phyloP scores from a whole-genome alignment of 1,140 invertebrate species.

The Papilio polyxenes region DNA sequence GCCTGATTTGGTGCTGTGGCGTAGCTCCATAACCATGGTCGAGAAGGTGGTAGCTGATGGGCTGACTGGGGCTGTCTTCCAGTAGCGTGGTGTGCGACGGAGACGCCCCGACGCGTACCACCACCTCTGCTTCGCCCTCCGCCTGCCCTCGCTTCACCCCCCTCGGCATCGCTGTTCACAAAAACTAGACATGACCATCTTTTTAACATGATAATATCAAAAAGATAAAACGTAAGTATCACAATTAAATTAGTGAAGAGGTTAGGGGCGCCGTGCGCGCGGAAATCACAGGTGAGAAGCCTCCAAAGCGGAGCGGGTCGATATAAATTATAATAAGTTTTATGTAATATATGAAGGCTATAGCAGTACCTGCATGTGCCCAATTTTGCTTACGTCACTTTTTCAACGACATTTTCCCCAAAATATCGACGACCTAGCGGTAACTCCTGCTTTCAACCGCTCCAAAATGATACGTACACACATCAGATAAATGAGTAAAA shows the following conservation, averaged over 20 bases:
- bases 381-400: slow-evolving; percentile 74
- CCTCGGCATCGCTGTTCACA: slow-evolving; percentile 77
- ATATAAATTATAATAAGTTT: slow-evolving; percentile 66
- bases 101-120: slow-evolving; percentile 74
- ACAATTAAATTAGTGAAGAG: slow-evolving; percentile 79
- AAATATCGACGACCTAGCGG: slow-evolving; percentile 75
- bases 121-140: slow-evolving; percentile 76
- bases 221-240: slow-evolving; percentile 57
- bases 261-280: slow-evolving; percentile 79
- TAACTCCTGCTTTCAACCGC: slow-evolving; percentile 71
- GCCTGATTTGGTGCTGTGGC: slow-evolving; percentile 87
- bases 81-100: slow-evolving; percentile 73
- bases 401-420: slow-evolving; percentile 72
- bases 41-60: slow-evolving; percentile 87
- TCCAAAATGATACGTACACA: slow-evolving; percentile 56
- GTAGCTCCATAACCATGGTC: slow-evolving; percentile 93
- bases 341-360: slow-evolving; percentile 60
- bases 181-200: slow-evolving; percentile 50
- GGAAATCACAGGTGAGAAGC: slow-evolving; percentile 74
- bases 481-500: slow-evolving; percentile 58
- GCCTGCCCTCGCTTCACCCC: slow-evolving; percentile 79
- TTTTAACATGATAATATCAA: slow-evolving; percentile 48
- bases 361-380: slow-evolving; percentile 56
- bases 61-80: slow-evolving; percentile 78
- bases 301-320: slow-evolving; percentile 73